Evolutionary conservation across 2,797 vertebrate species (phyloP), one percentile per base, ranked within the genome.

Genomic region (Centroberyx gerrardi): DNA sequence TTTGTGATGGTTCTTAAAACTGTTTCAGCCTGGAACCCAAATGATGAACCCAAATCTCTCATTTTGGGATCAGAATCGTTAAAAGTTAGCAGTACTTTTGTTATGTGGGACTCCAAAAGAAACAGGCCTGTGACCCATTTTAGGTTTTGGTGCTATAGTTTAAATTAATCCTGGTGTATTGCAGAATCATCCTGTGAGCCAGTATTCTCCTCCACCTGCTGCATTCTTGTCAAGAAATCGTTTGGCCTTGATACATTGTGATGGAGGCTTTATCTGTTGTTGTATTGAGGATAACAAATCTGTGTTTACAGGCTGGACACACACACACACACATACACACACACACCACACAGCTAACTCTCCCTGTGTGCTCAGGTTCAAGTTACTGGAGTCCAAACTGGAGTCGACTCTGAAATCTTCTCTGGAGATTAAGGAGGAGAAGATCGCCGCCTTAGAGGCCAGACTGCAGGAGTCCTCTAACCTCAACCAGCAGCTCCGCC

Each of bases 371-470:
- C 51, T 84, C 87, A 99, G 98, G 85, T 99, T 97, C 85, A 98
- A 95, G 88, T 96, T 99, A 87, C 90, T 99, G 90, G 98, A 99
- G 93, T 97, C 96, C 65, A 98, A 96, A 88, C 94, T 99, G 84
- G 98, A 99, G 94, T 98, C 97, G 0, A 97, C 98, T 0, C 90
- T 99, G 66, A 99, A 98, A 87, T 98, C 97, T 60, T 97, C 98
- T n/a, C 91, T 99, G 62, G 98, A 99, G 96, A 98, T 99, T 81
- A 99, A 99, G 92, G 97, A 97, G 92, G 97, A 99, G 94, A 99
- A 99, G 95, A 99, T 99, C 53, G 96, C 97, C 10, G 97, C 98
- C 83, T 93, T 99, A 62, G 98, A 99, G 93, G 98, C 98, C 85
- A 95, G 98, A 88, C 93, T 99, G 86, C 97, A 99, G 90, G 98